Percentiles rank a stretch among this genome's conserved stretches.
phyloP scores from a whole-genome alignment of 2,113 vertebrate genomes.

The Chroicocephalus ridibundus region DNA sequence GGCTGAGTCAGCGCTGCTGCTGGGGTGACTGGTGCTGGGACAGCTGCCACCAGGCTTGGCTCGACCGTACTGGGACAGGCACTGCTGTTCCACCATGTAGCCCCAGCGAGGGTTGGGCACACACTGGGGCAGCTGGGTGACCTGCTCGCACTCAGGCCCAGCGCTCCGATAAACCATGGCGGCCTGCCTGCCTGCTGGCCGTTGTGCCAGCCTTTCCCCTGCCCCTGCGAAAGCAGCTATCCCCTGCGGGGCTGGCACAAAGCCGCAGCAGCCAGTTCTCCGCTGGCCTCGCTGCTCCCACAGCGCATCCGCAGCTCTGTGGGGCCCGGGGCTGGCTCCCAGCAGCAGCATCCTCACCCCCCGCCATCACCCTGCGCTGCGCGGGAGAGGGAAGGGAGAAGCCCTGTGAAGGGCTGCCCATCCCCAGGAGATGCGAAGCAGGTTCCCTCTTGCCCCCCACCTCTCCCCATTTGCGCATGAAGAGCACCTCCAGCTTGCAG shows the following conservation, averaged over 20 bases:
- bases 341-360: not conserved
- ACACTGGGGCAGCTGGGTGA: too few species aligned
- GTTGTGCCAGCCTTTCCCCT: not conserved
- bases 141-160: accelerated
- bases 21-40: not conserved
- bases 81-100: not conserved
- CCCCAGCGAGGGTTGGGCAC: not conserved
- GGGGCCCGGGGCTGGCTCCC: not conserved
- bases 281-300: accelerated
- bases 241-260: not conserved
- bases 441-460: not conserved
- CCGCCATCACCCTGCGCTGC: accelerated
- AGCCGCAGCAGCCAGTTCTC: not conserved
- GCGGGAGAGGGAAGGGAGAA: not conserved
- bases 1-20: not conserved
- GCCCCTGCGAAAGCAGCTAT: not conserved
- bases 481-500: not conserved
- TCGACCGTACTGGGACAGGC: not conserved
- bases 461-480: not conserved
- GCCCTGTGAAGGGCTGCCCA: not conserved
- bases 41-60: not conserved
- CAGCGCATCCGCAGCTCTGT: accelerated
- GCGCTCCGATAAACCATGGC: accelerated
- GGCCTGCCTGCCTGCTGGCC: not conserved
- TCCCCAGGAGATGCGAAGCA: accelerated